Evolutionary conservation across 2,888 invertebrate genomes (phyloP).

Genomic region (Drymonia ruficornis): DNA sequence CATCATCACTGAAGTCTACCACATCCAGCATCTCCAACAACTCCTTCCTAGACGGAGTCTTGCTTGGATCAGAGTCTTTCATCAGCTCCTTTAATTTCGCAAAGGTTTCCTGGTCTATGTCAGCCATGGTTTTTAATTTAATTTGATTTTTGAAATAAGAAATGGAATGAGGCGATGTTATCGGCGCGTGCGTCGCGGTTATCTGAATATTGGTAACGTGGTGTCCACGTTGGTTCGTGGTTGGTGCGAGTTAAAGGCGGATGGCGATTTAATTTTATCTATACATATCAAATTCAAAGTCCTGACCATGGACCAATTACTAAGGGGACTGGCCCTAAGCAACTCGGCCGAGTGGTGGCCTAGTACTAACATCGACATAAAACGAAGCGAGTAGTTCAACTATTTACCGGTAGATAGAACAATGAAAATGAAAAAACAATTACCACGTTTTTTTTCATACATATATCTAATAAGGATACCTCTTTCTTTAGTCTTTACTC

Average conservation of each 20-base stretch:
- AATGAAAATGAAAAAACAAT: too few relatives aligned
- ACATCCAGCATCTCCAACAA: slow-evolving; percentile 84
- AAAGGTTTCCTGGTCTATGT: slow-evolving; percentile 43
- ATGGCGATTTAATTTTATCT: slow-evolving; percentile 16
- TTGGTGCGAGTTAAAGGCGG: slow-evolving; percentile 32
- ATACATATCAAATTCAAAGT: too few relatives aligned
- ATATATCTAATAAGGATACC: too few relatives aligned
- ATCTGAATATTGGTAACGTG: slow-evolving; percentile 44
- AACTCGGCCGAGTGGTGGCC: too few relatives aligned
- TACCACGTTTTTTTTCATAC: too few relatives aligned
- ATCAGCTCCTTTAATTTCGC: slow-evolving; percentile 57
- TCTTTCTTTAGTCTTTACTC: too few relatives aligned
- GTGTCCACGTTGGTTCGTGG: slow-evolving; percentile 44
- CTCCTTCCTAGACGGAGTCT: slow-evolving; percentile 80
- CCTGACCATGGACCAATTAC: too few relatives aligned
- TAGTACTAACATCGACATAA: too few relatives aligned
- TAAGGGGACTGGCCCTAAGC: too few relatives aligned
- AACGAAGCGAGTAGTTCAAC: too few relatives aligned
- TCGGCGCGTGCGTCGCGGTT: slow-evolving; percentile 1
- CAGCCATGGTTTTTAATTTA: slow-evolving; percentile 40
- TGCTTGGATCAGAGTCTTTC: slow-evolving; percentile 58
- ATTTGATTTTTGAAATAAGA: slow-evolving; percentile 13
- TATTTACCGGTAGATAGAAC: too few relatives aligned
- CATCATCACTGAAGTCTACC: slow-evolving; percentile 85
- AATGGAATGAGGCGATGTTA: slow-evolving; percentile 9